Evolutionary conservation across 2,888 invertebrate species (phyloP), one percentile per base, ranked within the genome.

Genomic region (Adelphocoris suturalis): DNA sequence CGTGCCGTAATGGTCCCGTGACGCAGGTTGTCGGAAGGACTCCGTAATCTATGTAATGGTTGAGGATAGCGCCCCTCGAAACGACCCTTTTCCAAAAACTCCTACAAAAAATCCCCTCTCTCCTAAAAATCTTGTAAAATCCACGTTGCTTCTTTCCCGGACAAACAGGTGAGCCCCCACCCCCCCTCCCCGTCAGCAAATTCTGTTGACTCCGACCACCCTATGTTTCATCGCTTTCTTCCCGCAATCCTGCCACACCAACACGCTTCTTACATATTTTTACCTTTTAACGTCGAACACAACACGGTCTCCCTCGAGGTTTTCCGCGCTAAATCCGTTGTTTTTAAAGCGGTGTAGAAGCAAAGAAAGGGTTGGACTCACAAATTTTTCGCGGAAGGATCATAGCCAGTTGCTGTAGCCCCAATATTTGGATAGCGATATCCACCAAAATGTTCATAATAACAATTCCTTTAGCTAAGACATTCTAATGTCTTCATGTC

Each of bases 1-100:
- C 23, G 23, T 16, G 27, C 68, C 68, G 13, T 68, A 23, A 68
- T 23, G 23, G 68, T 68, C 68, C 27, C 27, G 68, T 68, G 78
- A 47, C 78, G 78, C 46, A 78, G 78, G 78, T 78, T 78, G 78
- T 78, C 78, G 61, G 85, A 85, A 85, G 57, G 85, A 85, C 85
- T 85, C 55, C 61, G 78, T 85, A 85, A 85, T 85, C 61, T 85
- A 85, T 61, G 61, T 85, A 85, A 85, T 57, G 85, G 85, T 61
- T 28, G 78, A 78, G 47, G 78, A 78, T 78, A 16, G 46, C 16
- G 13, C 12, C 78, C 47, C 78, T 78, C 46, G 46, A 16, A 78
- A 78, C 78, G 78, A 78, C 78, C 78, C 78, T 23, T 19, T 37
- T 46, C 19, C 28, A 46, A 46, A 78, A 78, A 9, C 78, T 16